These are phyloP conservation scores for Ptiloglossa arizonensis DNA, from an alignment of 1,140 invertebrate species.

Conservation along the genomic window DNA sequence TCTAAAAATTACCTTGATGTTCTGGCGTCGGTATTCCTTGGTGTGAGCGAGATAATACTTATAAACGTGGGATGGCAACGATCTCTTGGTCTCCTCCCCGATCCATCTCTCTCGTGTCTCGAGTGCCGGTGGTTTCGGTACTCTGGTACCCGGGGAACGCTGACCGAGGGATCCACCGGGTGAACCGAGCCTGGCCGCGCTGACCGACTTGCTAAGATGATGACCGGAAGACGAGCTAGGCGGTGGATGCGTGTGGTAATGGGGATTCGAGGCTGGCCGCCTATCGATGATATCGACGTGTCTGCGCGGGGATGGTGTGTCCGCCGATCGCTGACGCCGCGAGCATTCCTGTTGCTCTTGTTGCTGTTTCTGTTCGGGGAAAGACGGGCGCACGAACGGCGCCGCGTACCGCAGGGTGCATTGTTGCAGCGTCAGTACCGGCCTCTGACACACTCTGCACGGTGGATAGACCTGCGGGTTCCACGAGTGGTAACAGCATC, in stretches of 20 bases:
- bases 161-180: conserved; percentile 72
- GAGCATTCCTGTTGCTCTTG: conserved; percentile 48
- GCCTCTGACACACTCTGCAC: conserved; percentile 75
- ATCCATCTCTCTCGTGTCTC: conserved; percentile 83
- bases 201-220: conserved; percentile 70
- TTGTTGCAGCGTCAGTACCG: conserved; percentile 72
- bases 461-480: conserved; percentile 75
- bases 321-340: conserved; percentile 55
- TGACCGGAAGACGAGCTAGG: conserved; percentile 60
- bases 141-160: conserved; percentile 68
- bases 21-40: conserved; percentile 82
- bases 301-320: conserved; percentile 56
- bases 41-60: conserved; percentile 86
- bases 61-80: conserved; percentile 86
- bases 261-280: conserved; percentile 68
- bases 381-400: conserved; percentile 51
- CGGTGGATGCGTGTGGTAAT: conserved; percentile 76
- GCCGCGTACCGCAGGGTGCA: conserved; percentile 59
- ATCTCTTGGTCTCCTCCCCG: conserved; percentile 85
- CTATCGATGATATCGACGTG: conserved; percentile 59
- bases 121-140: conserved; percentile 68
- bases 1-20: conserved; percentile 83
- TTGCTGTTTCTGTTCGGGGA: conserved; percentile 48
- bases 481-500: conserved; percentile 80
- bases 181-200: conserved; percentile 72